Conservation (phyloP, 2,797 vertebrate genomes). For the Smutsia gigantea region DNA sequence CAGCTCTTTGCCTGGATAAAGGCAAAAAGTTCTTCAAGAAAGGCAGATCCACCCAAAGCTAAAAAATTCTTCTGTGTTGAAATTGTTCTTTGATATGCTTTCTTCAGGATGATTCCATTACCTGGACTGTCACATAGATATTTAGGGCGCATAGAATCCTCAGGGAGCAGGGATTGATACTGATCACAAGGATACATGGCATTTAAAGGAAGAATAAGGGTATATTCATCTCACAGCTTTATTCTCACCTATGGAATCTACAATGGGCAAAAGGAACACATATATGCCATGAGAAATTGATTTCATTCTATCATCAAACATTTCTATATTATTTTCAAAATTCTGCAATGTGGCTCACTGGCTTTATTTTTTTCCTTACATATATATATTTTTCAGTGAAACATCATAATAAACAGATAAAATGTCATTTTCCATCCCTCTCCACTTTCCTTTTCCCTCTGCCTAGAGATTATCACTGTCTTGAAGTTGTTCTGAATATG, state of each 20-base stretch:
- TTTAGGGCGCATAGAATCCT: not conserved
- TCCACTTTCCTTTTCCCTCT: not conserved
- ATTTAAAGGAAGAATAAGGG: not conserved
- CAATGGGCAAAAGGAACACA: not conserved
- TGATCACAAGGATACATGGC: not conserved
- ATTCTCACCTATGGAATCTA: not conserved
- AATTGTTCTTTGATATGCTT: not conserved
- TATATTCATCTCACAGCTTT: not conserved
- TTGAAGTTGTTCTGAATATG: not conserved
- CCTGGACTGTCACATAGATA: not conserved
- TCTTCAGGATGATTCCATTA: not conserved
- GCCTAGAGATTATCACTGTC: not conserved
- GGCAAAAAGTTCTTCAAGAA: not conserved
- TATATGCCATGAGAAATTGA: not conserved
- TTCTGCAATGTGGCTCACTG: not conserved
- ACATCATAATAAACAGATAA: not conserved
- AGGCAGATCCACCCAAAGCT: not conserved
- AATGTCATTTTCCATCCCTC: not conserved
- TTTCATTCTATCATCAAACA: not conserved
- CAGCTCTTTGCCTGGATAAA: not conserved
- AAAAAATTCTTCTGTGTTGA: not conserved
- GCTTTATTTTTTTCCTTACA: not conserved
- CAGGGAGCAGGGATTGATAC: not conserved
- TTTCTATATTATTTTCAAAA: not conserved
- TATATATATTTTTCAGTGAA: not conserved